Percentiles rank a stretch among this genome's conserved stretches.
Evolutionary conservation across 2,797 vertebrate genomes (phyloP).

Genomic region (Anabacerthia variegaticeps): DNA sequence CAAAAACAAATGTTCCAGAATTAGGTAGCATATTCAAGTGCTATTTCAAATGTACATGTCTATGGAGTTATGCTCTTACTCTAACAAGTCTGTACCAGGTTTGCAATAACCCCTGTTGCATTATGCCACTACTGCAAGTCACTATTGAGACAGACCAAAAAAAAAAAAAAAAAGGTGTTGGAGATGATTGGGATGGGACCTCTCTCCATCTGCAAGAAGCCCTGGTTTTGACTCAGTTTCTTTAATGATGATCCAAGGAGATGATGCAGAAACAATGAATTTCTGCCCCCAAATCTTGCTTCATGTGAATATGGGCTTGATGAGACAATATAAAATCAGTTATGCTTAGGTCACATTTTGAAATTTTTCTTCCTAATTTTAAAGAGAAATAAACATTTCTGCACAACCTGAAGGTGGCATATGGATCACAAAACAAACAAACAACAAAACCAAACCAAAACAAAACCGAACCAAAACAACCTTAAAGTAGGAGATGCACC

Average conservation of each 20-base stretch:
- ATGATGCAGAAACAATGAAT: not conserved
- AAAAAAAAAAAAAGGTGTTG: not conserved
- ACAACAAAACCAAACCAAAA: not conserved
- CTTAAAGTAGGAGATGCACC: not conserved
- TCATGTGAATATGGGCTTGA: not conserved
- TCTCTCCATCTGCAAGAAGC: not conserved
- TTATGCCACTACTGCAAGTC: not conserved
- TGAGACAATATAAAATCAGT: not conserved
- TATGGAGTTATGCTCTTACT: not conserved
- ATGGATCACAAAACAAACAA: not conserved
- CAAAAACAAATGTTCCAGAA: not conserved
- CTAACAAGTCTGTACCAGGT: not conserved
- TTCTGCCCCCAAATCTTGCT: not conserved
- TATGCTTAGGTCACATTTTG: not conserved
- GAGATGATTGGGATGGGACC: not conserved
- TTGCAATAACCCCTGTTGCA: not conserved
- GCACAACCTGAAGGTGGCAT: not conserved
- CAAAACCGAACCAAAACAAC: not conserved
- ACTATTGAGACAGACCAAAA: not conserved
- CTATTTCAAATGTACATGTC: not conserved
- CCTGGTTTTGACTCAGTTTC: not conserved
- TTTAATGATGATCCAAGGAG: not conserved
- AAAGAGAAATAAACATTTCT: not conserved
- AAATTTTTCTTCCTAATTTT: not conserved
- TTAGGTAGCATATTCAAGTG: not conserved